A percentile compares a stretch with the other conserved stretches of the same genome.
Conservation (phyloP, 2,797 vertebrate genomes). For the Rallus crepitans region DNA sequence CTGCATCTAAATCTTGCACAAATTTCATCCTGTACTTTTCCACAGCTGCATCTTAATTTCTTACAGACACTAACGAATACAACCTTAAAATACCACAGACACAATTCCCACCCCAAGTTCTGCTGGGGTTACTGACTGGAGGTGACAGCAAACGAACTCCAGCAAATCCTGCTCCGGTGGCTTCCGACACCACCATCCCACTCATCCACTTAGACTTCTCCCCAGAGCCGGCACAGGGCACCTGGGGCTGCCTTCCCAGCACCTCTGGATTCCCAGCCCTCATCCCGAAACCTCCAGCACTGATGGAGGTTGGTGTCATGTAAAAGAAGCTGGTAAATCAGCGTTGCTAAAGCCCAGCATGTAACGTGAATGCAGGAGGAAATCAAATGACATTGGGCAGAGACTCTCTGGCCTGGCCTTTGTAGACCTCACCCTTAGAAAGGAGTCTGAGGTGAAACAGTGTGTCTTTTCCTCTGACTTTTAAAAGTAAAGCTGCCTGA, state of each 20-base stretch:
- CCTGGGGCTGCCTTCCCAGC: neutral
- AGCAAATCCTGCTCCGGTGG: neutral
- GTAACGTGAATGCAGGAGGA: neutral
- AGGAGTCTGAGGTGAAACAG: neutral
- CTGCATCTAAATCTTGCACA: neutral
- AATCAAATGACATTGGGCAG: neutral
- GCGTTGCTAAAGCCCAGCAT: fast-evolving
- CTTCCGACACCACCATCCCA: neutral
- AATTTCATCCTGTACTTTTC: constrained; percentile 11
- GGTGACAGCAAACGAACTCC: neutral
- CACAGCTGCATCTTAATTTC: neutral
- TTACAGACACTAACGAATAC: neutral
- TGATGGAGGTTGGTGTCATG: fast-evolving
- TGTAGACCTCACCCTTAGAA: constrained; percentile 28
- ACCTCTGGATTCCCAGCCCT: neutral
- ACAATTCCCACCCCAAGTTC: neutral
- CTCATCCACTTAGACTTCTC: neutral
- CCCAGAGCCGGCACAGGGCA: neutral
- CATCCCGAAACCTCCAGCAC: neutral
- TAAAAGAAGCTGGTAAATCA: neutral
- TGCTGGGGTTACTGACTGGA: neutral
- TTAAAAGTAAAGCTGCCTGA: neutral
- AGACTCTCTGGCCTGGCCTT: neutral
- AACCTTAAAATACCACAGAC: neutral
- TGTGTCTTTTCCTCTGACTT: neutral